A percentile compares a stretch with the other conserved stretches of the same genome.
These are phyloP conservation scores for Hippopotamyrus pictus DNA, from an alignment of 2,797 vertebrate species.

Conservation along the genomic window DNA sequence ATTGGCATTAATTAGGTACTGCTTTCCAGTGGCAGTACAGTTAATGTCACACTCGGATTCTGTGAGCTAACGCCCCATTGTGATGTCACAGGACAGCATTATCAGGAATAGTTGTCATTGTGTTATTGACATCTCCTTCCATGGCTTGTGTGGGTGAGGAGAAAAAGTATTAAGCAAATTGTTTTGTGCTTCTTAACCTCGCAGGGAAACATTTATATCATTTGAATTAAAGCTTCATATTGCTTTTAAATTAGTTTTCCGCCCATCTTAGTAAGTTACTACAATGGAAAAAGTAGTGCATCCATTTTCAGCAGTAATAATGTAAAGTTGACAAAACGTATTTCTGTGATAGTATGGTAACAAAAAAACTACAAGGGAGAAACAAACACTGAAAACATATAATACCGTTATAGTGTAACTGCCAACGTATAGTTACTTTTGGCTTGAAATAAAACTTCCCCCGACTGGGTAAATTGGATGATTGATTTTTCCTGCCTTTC, in stretches of 20 bases:
- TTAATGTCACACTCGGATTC: conserved; percentile 31
- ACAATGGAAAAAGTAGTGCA: neutral
- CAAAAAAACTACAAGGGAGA: neutral
- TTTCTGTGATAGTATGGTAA: neutral
- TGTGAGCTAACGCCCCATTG: neutral
- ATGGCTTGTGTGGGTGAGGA: neutral
- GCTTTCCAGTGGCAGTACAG: conserved; percentile 54
- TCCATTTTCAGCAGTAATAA: neutral
- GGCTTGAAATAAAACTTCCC: neutral
- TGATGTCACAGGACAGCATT: neutral
- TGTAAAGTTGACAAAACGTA: neutral
- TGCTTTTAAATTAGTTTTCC: neutral
- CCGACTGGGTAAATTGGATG: neutral
- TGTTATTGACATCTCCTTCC: neutral
- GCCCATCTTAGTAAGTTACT: neutral
- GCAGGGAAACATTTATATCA: neutral
- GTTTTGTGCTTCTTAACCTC: neutral
- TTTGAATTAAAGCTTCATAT: neutral
- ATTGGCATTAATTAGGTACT: conserved; percentile 53
- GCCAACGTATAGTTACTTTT: neutral
- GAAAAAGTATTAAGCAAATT: neutral
- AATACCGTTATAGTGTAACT: neutral
- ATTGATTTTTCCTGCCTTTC: neutral
- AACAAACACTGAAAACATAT: neutral
- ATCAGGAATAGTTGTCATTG: neutral